Base-by-base conservation (phyloP, 1,140 invertebrate genomes). In the Neodiprion fabricii region DNA sequence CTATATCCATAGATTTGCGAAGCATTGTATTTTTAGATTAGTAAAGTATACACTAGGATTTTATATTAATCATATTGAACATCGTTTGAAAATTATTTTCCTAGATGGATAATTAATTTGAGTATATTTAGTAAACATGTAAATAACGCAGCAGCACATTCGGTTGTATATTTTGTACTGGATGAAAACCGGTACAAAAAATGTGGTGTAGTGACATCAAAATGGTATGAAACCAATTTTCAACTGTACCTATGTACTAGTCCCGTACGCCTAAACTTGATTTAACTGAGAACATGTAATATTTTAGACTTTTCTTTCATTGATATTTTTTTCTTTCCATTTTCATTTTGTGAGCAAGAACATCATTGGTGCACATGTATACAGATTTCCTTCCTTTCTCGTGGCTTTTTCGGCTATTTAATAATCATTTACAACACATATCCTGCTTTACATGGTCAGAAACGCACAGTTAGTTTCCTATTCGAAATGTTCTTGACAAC, bases 11-110 rank as follows among this genome's bases (percentile, higher is more conserved):
- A 75, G 65, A 72, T 83, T 81, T 79, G 73, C 81, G 79, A 83
- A 80, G 74, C 78, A 80, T 80, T 85, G 79, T 85, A 85, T 80
- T 85, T 84, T 80, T 85, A 85, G 81, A 79, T 78, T 82, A 83
- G 77, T 81, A 74, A 82, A 77, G 77, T 82, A 83, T 81, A 79
- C 83, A 82, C 80, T 86, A 85, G 83, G 81, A 80, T 86, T 86
- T 86, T 87, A 86, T 87, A 86, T 86, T 86, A 85, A 82, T 78
- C 73, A 78, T 61, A 74, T 61, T 21, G 72, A 74, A 77, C 75
- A 69, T 76, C 40, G 40, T 47, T 40, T 40, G 28, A 40, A 40
- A 40, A 40, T 40, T 40, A 40, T 40, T 40, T 40, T 40, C 28
- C 28, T 1, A 40, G 28, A 40, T 40, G 28, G 28, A 40, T 40